Base-by-base conservation (phyloP, 1,140 invertebrate genomes). In the Archivesica marissinica region DNA sequence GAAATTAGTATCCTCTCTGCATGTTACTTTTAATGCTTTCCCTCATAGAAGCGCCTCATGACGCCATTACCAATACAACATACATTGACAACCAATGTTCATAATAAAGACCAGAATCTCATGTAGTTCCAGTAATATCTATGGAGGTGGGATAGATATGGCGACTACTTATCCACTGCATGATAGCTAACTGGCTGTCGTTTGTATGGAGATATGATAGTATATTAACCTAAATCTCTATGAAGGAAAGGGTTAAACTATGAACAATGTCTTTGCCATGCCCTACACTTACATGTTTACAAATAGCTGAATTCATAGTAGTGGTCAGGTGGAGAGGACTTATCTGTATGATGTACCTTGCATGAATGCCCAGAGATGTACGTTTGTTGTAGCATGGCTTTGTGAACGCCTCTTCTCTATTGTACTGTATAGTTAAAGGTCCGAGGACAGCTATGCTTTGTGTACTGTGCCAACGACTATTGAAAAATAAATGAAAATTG, bases 351-450 rank as follows among this genome's bases (percentile, higher is more conserved):
- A 30, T 28, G 13, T 3, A 30, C 33, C 33, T 30, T 2, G 7
- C 2, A 30, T 7, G 30, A 39, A 39, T 25, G 39, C 17, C n/a
- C 38, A 11, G 30, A 44, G 64, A 25, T 64, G 59, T 64, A 64
- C n/a, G 50, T 50, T 33, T 72, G 68, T 72, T 72, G 68, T 72
- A 72, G 3, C 23, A 28, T 72, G 50, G 39, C 41, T 72, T 72
- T 72, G 68, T 72, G 68, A 50, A 47, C 41, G 50, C 41, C 68
- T 72, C 68, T 72, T n/a, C 25, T 41, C 38, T 70, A 72, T 72
- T 72, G 68, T 68, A 68, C 64, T 68, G 38, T 72, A 72, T 47
- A 72, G 41, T 50, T 47, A 11, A 72, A 47, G 68, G 68, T 47
- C 30, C 38, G 59, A 64, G 20, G 59, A 64, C 59, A 64, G 59